Conservation (phyloP, 2,888 invertebrate species). For the Caenorhabditis afra region DNA sequence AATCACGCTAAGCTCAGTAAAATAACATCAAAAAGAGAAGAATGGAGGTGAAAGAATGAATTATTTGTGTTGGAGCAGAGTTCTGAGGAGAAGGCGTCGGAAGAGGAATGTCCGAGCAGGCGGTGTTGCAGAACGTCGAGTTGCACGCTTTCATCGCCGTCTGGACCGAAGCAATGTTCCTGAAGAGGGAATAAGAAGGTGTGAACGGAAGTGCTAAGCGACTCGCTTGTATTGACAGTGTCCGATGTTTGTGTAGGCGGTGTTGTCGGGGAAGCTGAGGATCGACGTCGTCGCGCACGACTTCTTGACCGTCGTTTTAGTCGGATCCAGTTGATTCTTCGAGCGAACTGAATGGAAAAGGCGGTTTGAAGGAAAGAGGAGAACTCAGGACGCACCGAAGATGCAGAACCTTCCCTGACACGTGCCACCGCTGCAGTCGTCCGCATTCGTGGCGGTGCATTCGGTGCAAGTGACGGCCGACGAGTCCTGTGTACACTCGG, state of each 20-base stretch:
- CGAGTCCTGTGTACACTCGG: constrained; percentile 40
- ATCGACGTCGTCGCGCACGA: constrained; percentile 47
- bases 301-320: constrained; percentile 53
- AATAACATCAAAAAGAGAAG: neutral
- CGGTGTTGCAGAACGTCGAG: constrained; percentile 56
- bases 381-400: constrained; percentile 56
- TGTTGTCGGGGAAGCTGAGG: constrained; percentile 55
- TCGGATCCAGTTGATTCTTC: constrained; percentile 29
- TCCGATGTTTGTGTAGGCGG: constrained; percentile 42
- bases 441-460: constrained; percentile 47
- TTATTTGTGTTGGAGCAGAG: neutral
- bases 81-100: constrained; percentile 46
- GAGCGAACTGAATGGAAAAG: constrained; percentile 28
- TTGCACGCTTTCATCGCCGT: constrained; percentile 63
- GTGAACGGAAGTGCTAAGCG: neutral
- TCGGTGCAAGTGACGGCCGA: constrained; percentile 57
- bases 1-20: neutral
- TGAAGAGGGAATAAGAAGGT: constrained; percentile 7
- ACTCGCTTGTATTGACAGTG: constrained; percentile 59
- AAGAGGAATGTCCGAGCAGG: constrained; percentile 47
- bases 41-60: neutral
- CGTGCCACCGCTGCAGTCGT: constrained; percentile 60
- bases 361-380: neutral
- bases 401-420: constrained; percentile 61
- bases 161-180: constrained; percentile 35